phyloP scores from a whole-genome alignment of 1,140 invertebrate species.

The Platorchestia sp. region DNA sequence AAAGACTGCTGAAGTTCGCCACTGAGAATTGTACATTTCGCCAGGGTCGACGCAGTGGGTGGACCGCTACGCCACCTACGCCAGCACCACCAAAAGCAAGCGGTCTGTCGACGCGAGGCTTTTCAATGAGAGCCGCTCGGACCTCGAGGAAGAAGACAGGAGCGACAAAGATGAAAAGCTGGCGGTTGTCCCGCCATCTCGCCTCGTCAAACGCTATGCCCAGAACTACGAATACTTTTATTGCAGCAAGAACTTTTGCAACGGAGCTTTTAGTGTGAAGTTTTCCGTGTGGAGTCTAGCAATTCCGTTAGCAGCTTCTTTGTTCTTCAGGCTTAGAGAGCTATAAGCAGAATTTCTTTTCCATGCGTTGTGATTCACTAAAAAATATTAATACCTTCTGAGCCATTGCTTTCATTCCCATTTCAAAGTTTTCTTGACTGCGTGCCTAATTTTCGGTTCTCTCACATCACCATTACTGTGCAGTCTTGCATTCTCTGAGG shows the following conservation, averaged over 20 bases:
- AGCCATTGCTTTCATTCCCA: background rate
- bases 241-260: background rate
- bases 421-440: background rate
- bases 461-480: background rate
- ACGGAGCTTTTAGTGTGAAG: background rate
- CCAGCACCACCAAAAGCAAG: background rate
- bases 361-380: background rate
- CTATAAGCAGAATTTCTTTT: background rate
- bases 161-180: background rate
- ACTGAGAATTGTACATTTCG: background rate
- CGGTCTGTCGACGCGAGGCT: background rate
- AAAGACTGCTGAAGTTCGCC: background rate
- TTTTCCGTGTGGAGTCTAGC: background rate
- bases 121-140: background rate
- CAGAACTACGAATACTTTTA: background rate
- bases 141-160: background rate
- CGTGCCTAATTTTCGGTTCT: background rate
- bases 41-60: background rate
- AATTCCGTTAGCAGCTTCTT: background rate
- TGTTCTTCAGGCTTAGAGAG: background rate
- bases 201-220: background rate
- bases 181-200: background rate
- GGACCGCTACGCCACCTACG: background rate
- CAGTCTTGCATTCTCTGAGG: background rate
- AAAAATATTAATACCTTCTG: background rate